Conservation (phyloP, 2,113 vertebrate species). For the Noctilio leporinus region DNA sequence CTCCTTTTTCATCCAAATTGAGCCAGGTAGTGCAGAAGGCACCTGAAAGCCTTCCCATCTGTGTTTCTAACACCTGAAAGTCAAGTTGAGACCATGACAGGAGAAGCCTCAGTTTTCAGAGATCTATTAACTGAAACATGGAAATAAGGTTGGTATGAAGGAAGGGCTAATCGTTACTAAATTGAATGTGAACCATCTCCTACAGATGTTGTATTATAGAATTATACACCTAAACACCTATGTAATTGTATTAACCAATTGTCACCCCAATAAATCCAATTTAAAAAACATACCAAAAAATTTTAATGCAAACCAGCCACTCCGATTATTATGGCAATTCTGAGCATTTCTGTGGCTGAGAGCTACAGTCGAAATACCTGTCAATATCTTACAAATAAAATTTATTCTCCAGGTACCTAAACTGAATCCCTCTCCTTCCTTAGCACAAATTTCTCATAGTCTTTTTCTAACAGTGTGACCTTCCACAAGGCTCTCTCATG, state of each 20-base stretch:
- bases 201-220: background rate
- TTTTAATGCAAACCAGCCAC: background rate
- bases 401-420: background rate
- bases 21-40: background rate
- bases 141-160: background rate
- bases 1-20: background rate
- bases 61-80: background rate
- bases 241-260: background rate
- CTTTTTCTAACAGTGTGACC: background rate
- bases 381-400: background rate
- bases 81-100: background rate
- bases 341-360: background rate
- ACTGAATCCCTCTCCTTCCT: background rate
- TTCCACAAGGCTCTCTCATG: background rate
- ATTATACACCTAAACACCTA: background rate
- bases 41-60: background rate
- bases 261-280: background rate
- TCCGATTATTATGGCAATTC: background rate
- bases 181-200: background rate
- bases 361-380: background rate
- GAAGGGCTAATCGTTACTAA: background rate
- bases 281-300: background rate
- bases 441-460: background rate
- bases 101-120: background rate
- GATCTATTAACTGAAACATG: background rate